These are phyloP conservation scores for Pelusios castaneus DNA, from an alignment of 2,113 vertebrate species.

Conservation along the genomic window DNA sequence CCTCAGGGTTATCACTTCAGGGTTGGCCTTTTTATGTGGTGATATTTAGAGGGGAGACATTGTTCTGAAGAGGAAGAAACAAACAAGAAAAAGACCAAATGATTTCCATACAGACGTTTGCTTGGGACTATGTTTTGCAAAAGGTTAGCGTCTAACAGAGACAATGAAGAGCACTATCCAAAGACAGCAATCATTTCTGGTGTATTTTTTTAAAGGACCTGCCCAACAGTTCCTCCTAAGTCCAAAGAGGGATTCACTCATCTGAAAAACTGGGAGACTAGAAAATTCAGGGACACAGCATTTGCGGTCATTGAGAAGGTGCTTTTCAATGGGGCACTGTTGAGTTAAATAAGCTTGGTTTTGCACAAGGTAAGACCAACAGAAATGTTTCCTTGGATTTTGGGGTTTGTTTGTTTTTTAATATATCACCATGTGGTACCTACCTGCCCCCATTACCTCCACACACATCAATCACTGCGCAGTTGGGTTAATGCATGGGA, in stretches of 20 bases:
- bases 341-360: neutral
- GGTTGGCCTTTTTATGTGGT: neutral
- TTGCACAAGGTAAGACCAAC: neutral
- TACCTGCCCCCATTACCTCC: neutral
- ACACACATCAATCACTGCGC: neutral
- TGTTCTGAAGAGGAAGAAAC: neutral
- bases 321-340: neutral
- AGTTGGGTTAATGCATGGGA: neutral
- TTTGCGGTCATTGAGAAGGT: neutral
- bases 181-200: neutral
- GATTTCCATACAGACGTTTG: neutral
- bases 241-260: neutral
- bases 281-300: neutral
- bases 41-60: neutral
- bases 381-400: neutral
- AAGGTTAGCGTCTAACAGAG: neutral
- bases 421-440: neutral
- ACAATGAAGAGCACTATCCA: neutral
- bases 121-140: neutral
- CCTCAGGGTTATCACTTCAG: neutral
- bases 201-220: neutral
- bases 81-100: neutral
- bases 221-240: neutral
- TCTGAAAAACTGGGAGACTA: neutral
- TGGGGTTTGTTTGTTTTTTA: too few species aligned